Evolutionary conservation across 2,797 vertebrate genomes (phyloP), one percentile per base, ranked within the genome.

Genomic region (Hafferia zeledoni): DNA sequence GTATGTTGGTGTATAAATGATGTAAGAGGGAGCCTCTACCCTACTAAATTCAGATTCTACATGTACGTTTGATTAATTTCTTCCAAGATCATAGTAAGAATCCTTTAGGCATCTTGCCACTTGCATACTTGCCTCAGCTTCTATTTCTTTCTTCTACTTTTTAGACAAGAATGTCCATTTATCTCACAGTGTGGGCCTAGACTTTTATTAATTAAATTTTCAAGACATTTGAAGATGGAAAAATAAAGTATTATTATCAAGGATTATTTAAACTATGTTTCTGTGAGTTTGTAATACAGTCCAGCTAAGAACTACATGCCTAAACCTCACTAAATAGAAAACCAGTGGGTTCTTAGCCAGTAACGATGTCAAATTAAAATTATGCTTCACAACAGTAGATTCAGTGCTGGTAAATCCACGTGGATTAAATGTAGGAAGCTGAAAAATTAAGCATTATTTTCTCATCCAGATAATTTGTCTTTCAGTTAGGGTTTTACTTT

Each of bases 401-500:
- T 96, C 50, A 11, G 60, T 90, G 74, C 87, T 95, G 83, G 95
- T 97, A 96, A 95, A 90, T 96, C 90, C 53, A 5, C 81, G 65
- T 94, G 88, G 89, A 93, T 97, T 96, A 92, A 94, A 80, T 72
- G 83, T 50, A 88, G 83, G 75, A 80, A 96, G 85, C 87, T 85
- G 86, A 90, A 96, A 94, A 95, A 86, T 92, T 87, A 89, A 85
- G 69, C 37, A 67, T 63, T 28, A 44, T 94, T 90, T 94, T 85
- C 85, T 95, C 74, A 93, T 94, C 87, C 90, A 94, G 35, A 89
- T 91, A 4, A 87, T 81, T 94, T 87, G 31, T 64, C 67, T 93
- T 96, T 84, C 91, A 93, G 87, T 92, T 95, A 91, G 79, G 89
- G 87, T 96, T 97, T 97, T 96, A 82, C 90, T 97, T 97, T 87